Evolutionary conservation across 1,140 invertebrate species (phyloP).

Genomic region (Drosophila teissieri): DNA sequence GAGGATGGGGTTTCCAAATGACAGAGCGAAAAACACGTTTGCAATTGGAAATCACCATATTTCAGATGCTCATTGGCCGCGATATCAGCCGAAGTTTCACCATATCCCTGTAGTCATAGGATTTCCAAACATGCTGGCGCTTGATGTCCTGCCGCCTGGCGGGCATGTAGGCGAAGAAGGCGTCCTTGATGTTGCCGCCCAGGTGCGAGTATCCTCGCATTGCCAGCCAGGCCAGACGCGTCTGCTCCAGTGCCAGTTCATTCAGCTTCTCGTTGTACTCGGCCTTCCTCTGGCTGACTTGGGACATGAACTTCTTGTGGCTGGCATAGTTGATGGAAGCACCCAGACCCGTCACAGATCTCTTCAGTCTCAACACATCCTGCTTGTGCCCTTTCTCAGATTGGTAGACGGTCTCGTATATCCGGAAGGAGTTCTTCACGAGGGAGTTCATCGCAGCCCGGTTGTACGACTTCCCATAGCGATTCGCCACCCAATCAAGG

Average conservation of each 20-base stretch:
- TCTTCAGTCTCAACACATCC: background rate
- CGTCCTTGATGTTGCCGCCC: conserved; percentile 26
- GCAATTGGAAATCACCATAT: background rate
- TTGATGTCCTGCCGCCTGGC: conserved; percentile 42
- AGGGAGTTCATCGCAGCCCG: conserved; percentile 14
- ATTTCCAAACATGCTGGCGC: conserved; percentile 27
- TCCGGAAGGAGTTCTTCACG: background rate
- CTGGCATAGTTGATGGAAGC: background rate
- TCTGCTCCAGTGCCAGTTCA: conserved; percentile 27
- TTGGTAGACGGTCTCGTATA: conserved; percentile 11
- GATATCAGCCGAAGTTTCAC: background rate
- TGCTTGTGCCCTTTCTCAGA: rapidly evolving
- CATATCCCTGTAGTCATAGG: conserved; percentile 29
- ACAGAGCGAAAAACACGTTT: background rate
- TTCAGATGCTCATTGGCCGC: background rate
- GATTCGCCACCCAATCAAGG: conserved; percentile 61
- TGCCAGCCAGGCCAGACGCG: conserved; percentile 52
- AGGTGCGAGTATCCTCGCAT: conserved; percentile 54
- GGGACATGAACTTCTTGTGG: background rate
- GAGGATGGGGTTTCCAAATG: background rate
- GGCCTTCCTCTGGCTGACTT: background rate
- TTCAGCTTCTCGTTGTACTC: conserved; percentile 39
- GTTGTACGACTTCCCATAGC: conserved; percentile 64
- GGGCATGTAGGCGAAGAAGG: conserved; percentile 76
- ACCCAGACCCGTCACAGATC: too few relatives aligned